These are phyloP conservation scores for Vulpes lagopus DNA, from an alignment of 2,113 vertebrate genomes.

Conservation along the genomic window DNA sequence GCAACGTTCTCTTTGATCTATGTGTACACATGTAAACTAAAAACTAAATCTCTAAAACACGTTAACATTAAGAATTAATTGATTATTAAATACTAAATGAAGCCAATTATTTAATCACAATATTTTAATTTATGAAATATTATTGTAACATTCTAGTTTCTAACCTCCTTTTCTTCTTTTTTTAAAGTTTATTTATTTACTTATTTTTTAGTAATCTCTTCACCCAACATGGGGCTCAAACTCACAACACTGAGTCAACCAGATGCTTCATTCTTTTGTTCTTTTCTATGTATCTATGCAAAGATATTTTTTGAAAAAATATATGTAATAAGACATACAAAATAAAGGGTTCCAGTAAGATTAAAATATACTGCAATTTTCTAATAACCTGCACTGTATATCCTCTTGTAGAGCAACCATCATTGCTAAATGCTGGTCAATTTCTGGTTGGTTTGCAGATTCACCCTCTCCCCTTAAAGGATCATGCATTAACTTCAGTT, in stretches of 20 bases:
- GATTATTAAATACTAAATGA: background rate
- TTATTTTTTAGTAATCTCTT: background rate
- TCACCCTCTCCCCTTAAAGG: conserved; percentile 96
- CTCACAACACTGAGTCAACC: background rate
- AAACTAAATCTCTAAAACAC: conserved; percentile 9
- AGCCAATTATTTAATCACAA: background rate
- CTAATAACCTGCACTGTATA: conserved; percentile 97
- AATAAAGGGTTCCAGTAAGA: background rate
- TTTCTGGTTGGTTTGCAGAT: conserved; percentile 94
- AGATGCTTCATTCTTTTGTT: background rate
- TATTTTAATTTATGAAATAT: background rate
- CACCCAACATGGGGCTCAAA: background rate
- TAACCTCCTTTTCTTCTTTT: background rate
- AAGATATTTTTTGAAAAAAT: conserved; percentile 25
- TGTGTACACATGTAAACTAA: background rate
- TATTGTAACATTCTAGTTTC: background rate
- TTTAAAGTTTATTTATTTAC: background rate
- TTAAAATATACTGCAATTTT: background rate
- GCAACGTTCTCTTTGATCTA: background rate
- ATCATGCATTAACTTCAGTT: conserved; percentile 97
- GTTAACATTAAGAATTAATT: conserved; percentile 29
- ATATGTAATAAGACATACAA: background rate
- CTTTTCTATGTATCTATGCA: conserved; percentile 4
- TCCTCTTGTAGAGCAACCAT: conserved; percentile 99
- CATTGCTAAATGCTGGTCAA: conserved; percentile 98